These are phyloP conservation scores for Nemoura dubitans DNA, from an alignment of 2,888 invertebrate genomes.

Conservation along the genomic window DNA sequence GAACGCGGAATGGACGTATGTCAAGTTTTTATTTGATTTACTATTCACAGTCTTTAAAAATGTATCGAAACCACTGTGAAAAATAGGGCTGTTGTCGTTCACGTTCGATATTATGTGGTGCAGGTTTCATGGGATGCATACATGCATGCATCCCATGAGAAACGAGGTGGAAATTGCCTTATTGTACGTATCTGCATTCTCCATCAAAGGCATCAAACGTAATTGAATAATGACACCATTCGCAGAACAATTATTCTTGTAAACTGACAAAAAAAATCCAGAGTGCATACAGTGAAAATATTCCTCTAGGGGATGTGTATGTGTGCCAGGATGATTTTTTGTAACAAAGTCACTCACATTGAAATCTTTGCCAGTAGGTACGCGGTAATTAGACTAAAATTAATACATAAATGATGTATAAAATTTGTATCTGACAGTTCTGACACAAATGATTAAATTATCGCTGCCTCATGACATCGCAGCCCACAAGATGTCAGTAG, in stretches of 20 bases:
- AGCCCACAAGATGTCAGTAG: too few species aligned
- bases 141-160: neutral
- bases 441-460: too few species aligned
- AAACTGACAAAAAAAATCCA: neutral
- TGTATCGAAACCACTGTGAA: too few species aligned
- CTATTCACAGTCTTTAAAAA: too few species aligned
- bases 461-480: too few species aligned
- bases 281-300: neutral
- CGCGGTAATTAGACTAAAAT: neutral
- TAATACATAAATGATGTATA: neutral
- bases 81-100: neutral
- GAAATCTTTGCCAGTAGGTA: neutral
- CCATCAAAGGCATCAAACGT: neutral
- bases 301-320: neutral
- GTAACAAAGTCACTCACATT: neutral
- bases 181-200: neutral
- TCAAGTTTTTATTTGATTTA: neutral
- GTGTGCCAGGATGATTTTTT: neutral
- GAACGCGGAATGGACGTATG: neutral
- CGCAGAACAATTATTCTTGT: neutral
- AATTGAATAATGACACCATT: conserved; percentile 4
- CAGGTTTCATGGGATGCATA: neutral
- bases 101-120: too few species aligned
- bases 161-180: neutral
- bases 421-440: too few species aligned